These are phyloP conservation scores for Actinostola sp. DNA, from an alignment of 92 coral and sea anemone genomes.

Conservation along the genomic window DNA sequence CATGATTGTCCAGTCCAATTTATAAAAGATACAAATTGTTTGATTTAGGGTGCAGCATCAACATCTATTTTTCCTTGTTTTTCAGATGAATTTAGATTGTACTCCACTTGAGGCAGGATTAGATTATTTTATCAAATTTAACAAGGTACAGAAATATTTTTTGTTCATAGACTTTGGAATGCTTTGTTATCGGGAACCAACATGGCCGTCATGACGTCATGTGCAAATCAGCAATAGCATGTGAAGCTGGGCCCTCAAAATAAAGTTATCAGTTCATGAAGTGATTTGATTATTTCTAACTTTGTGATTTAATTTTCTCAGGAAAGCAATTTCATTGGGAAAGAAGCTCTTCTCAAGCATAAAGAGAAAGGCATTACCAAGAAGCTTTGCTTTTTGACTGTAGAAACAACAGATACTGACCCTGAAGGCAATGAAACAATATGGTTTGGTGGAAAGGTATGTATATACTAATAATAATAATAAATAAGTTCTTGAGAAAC, in stretches of 20 bases:
- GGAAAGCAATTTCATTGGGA: constrained; percentile 92
- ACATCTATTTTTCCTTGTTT: constrained; percentile 1
- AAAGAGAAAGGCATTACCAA: constrained; percentile 80
- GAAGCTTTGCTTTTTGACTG: constrained; percentile 77
- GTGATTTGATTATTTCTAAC: neutral
- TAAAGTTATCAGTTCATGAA: too few species aligned
- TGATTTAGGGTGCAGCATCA: too few species aligned
- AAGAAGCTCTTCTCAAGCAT: constrained; percentile 80
- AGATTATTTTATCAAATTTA: constrained; percentile 81
- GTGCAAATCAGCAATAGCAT: too few species aligned
- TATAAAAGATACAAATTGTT: too few species aligned
- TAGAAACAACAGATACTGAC: constrained; percentile 91
- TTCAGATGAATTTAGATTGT: constrained; percentile 95
- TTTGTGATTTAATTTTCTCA: neutral
- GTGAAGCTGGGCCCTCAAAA: too few species aligned
- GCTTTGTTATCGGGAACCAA: too few species aligned
- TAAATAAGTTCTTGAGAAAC: too few species aligned
- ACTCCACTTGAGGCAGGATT: constrained; percentile 97
- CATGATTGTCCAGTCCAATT: too few species aligned
- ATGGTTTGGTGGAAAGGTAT: constrained; percentile 98
- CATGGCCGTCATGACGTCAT: too few species aligned
- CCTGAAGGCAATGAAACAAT: constrained; percentile 96
- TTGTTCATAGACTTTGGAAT: too few species aligned
- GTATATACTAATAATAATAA: neutral
- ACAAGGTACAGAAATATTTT: too few species aligned